Evolutionary conservation across 2,797 vertebrate species (phyloP).

Genomic region (Podarcis lilfordi): DNA sequence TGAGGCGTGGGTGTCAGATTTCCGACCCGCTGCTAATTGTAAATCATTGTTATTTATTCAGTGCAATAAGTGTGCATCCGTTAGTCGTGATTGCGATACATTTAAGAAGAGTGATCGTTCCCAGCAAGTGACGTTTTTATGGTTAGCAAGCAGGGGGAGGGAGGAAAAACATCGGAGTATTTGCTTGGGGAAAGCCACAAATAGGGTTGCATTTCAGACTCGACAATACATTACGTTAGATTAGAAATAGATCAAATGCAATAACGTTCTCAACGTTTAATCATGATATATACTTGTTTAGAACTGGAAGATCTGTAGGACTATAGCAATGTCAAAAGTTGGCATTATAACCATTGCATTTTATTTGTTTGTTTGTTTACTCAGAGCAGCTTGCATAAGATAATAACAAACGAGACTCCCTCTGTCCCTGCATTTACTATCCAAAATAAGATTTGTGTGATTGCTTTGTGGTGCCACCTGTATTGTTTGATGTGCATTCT

Average conservation of each 20-base stretch:
- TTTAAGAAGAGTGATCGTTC: conserved; percentile 70
- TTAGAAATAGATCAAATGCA: conserved; percentile 67
- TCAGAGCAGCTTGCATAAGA: background rate
- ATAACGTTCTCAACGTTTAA: conserved; percentile 57
- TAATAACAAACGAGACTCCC: background rate
- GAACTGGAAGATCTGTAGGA: background rate
- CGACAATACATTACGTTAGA: conserved; percentile 66
- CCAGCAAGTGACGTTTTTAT: conserved; percentile 73
- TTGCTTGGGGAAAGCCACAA: conserved; percentile 62
- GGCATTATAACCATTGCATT: background rate
- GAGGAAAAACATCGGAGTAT: conserved; percentile 59
- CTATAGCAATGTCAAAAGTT: background rate
- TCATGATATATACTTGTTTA: conserved; percentile 19
- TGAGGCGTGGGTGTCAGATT: conserved; percentile 20
- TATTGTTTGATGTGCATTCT: no score
- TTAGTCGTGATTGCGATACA: conserved; percentile 67
- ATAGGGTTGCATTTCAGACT: conserved; percentile 65
- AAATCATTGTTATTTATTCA: conserved; percentile 61
- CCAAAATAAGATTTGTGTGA: no score
- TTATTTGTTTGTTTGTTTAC: background rate
- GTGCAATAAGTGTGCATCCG: conserved; percentile 63
- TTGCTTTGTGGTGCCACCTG: no score
- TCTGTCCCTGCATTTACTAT: background rate
- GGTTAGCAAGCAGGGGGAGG: conserved; percentile 56
- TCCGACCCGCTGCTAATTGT: conserved; percentile 67